These are phyloP conservation scores for Hermodice carunculata DNA, from an alignment of 2,888 invertebrate genomes.

Conservation along the genomic window DNA sequence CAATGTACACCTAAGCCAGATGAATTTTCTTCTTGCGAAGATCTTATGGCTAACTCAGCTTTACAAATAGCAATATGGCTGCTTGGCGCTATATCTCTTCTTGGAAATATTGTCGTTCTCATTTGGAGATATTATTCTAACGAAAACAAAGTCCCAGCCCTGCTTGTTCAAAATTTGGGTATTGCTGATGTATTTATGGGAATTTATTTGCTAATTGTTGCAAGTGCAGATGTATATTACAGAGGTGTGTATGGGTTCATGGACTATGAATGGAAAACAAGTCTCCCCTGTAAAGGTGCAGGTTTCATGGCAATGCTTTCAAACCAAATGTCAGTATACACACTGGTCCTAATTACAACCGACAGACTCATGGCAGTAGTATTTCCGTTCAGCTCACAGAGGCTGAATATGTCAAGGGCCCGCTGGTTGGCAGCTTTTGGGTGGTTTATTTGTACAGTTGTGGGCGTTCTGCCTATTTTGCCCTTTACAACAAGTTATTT, in stretches of 20 bases:
- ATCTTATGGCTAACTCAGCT: slow-evolving; percentile 42
- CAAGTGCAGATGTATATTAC: slow-evolving; percentile 27
- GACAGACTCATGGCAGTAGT: background rate
- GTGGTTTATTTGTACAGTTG: background rate
- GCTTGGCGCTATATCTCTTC: slow-evolving; percentile 74
- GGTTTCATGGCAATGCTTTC: background rate
- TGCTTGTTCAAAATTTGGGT: slow-evolving; percentile 75
- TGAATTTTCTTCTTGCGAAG: slow-evolving; percentile 46
- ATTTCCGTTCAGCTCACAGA: background rate
- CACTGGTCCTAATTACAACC: background rate
- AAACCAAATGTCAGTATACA: background rate
- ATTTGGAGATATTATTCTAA: slow-evolving; percentile 71
- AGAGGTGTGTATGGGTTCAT: background rate
- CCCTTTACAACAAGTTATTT: background rate
- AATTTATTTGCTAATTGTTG: slow-evolving; percentile 74
- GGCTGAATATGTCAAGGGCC: background rate
- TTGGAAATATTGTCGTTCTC: slow-evolving; percentile 73
- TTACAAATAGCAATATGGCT: slow-evolving; percentile 74
- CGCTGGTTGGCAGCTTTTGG: background rate
- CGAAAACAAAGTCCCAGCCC: slow-evolving; percentile 26
- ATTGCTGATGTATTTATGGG: slow-evolving; percentile 77
- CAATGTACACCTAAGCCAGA: slow-evolving; percentile 40
- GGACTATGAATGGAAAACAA: background rate
- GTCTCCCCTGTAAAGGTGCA: background rate
- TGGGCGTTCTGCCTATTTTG: background rate